These are phyloP conservation scores for Scalopus aquaticus DNA, from an alignment of 2,113 vertebrate genomes.

Conservation along the genomic window DNA sequence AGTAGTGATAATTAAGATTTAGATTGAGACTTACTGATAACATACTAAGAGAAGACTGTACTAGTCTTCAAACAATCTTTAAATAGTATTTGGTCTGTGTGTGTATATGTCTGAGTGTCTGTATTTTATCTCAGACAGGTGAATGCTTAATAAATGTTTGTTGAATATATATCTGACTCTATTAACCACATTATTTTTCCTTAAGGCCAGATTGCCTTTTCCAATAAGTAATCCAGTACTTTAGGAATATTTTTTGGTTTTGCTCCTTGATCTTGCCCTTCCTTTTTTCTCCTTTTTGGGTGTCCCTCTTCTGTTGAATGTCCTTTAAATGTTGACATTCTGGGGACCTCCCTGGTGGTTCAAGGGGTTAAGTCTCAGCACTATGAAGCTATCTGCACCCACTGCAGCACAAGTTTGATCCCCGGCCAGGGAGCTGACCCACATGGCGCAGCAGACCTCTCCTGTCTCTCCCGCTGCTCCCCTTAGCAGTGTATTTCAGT, in stretches of 20 bases:
- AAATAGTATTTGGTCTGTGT: neutral
- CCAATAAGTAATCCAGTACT: neutral
- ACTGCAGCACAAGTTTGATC: no score
- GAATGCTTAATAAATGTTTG: neutral
- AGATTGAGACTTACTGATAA: neutral
- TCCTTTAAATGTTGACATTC: neutral
- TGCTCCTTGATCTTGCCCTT: neutral
- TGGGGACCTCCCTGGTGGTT: no score
- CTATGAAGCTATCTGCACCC: no score
- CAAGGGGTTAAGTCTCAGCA: no score
- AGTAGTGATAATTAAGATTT: conserved; percentile 24
- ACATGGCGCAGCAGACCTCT: no score
- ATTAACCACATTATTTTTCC: neutral
- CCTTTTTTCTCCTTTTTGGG: neutral
- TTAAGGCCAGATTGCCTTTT: neutral
- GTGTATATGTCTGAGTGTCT: no score
- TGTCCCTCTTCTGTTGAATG: no score
- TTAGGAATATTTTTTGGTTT: neutral
- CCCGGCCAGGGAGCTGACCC: no score
- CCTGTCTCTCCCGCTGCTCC: no score
- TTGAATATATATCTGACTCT: neutral
- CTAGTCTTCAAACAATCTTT: neutral
- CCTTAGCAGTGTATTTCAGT: no score
- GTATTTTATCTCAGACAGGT: neutral
- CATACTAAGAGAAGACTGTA: neutral